Evolutionary conservation across 2,113 vertebrate species (phyloP).

Genomic region (Chrysochloris asiatica): DNA sequence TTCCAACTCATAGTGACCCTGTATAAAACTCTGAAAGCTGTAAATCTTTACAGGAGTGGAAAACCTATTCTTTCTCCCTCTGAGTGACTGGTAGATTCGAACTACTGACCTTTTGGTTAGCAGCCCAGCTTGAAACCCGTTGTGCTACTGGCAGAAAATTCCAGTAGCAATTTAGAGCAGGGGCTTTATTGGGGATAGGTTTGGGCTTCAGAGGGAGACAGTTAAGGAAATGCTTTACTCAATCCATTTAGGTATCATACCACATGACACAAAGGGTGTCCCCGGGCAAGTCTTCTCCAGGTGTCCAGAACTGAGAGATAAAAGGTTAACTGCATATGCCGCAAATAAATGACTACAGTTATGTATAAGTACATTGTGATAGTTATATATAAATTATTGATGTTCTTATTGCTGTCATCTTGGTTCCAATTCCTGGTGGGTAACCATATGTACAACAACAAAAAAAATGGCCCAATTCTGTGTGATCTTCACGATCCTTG

Average conservation of each 20-base stretch:
- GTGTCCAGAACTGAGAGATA: background rate
- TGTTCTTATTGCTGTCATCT: background rate
- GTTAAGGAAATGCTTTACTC: background rate
- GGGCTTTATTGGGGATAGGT: background rate
- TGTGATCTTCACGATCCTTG: background rate
- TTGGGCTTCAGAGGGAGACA: background rate
- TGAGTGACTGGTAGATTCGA: no score
- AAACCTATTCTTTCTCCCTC: no score
- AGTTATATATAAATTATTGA: background rate
- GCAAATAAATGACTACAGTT: background rate
- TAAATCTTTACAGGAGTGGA: no score
- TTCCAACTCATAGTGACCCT: no score
- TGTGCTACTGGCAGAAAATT: background rate
- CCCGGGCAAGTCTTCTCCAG: background rate
- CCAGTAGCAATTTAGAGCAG: background rate
- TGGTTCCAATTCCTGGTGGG: background rate
- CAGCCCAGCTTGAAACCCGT: no score
- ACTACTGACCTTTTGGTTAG: no score
- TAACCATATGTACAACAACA: background rate
- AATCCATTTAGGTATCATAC: background rate
- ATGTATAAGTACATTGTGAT: background rate
- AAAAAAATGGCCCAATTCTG: background rate
- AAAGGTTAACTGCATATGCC: background rate
- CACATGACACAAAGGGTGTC: background rate
- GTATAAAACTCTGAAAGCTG: no score